Percentiles rank a stretch among this genome's conserved stretches.
Conservation (phyloP, 2,888 invertebrate genomes). For the Scelioninae gen. 1 region DNA sequence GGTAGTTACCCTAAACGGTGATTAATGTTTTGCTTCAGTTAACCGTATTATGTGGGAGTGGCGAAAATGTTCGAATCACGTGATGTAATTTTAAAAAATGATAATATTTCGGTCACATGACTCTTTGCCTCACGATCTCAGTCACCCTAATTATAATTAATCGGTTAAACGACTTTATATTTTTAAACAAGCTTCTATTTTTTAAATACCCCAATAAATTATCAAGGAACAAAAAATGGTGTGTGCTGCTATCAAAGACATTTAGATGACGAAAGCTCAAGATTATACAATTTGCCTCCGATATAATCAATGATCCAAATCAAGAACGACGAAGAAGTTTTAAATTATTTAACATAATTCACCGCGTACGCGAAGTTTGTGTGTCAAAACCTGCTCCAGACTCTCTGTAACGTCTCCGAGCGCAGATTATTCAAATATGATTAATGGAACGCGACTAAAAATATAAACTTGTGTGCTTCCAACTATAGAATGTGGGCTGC, state of each 20-base stretch:
- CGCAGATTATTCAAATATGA: conserved; percentile 48
- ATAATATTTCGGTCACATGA: conserved; percentile 9
- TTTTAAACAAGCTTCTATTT: conserved; percentile 18
- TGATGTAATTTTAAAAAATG: conserved; percentile 50
- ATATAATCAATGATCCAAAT: conserved; percentile 5
- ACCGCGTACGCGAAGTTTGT: conserved; percentile 26
- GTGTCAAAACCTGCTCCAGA: conserved; percentile 29
- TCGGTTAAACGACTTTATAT: conserved; percentile 3
- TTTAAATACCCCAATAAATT: conserved; percentile 20
- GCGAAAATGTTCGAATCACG: conserved; percentile 25
- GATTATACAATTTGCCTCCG: conserved; percentile 16
- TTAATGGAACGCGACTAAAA: conserved; percentile 54
- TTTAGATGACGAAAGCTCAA: no score
- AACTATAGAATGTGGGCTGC: conserved; percentile 37
- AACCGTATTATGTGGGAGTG: conserved; percentile 55
- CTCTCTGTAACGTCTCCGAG: conserved; percentile 12
- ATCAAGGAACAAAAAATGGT: no score
- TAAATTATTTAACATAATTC: conserved; percentile 37
- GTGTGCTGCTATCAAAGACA: no score
- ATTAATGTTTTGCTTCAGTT: conserved; percentile 63
- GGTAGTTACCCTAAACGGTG: conserved; percentile 58
- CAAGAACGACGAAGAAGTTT: conserved; percentile 28
- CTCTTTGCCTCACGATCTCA: conserved; percentile 21
- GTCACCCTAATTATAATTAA: conserved; percentile 31
- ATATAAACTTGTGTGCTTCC: conserved; percentile 38